Percentiles rank a stretch among this genome's conserved stretches.
Evolutionary conservation across 2,888 invertebrate species (phyloP).

Genomic region (Scaeva pyrastri): DNA sequence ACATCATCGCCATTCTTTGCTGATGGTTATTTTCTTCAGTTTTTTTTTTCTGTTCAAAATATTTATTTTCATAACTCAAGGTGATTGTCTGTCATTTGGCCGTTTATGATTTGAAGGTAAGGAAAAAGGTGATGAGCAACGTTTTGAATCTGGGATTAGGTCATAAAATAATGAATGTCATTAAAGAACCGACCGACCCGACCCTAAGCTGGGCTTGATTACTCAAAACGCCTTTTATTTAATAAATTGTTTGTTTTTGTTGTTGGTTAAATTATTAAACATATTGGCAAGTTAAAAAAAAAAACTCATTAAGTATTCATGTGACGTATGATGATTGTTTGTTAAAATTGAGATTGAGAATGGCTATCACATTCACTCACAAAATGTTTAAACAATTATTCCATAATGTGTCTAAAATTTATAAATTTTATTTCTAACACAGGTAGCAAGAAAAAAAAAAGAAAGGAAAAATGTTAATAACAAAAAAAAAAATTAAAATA

Average conservation of each 20-base stretch:
- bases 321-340: conserved; percentile 1
- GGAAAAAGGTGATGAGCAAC: conserved; percentile 22
- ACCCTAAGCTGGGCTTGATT: conserved; percentile 53
- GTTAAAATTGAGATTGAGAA: conserved; percentile 21
- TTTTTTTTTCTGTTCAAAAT: not conserved
- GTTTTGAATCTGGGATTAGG: conserved; percentile 48
- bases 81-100: not conserved
- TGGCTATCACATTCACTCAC: conserved; percentile 37
- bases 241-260: not conserved
- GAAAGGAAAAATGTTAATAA: conserved; percentile 42
- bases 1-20: not conserved
- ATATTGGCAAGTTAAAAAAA: conserved; percentile 23
- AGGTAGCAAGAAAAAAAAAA: conserved; percentile 19
- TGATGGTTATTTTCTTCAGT: not conserved
- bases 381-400: conserved; percentile 32
- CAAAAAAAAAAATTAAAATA: not conserved
- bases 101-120: not conserved
- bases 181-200: too few species aligned
- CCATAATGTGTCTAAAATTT: conserved; percentile 34
- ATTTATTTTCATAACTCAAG: conserved; percentile 28
- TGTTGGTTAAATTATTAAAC: not conserved
- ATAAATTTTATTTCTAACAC: conserved; percentile 14
- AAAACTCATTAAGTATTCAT: conserved; percentile 60
- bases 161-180: conserved; percentile 53
- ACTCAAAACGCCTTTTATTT: conserved; percentile 27